These are phyloP conservation scores for Lypha dubia DNA, from an alignment of 2,888 invertebrate genomes.

Conservation along the genomic window DNA sequence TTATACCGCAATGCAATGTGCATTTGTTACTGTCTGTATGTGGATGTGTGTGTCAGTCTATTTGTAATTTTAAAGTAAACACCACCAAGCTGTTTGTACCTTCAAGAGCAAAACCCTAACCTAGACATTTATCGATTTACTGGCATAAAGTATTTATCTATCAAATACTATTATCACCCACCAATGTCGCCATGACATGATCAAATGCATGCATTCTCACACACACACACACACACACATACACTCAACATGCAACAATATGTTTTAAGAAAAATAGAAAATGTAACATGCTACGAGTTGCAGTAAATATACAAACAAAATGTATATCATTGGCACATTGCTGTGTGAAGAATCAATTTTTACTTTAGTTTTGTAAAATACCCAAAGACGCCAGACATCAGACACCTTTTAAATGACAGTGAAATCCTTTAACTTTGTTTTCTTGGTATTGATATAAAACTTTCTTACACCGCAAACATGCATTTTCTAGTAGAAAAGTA, in stretches of 20 bases:
- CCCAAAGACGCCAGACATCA: slow-evolving; percentile 54
- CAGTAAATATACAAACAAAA: slow-evolving; percentile 52
- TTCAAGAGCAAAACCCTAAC: slow-evolving; percentile 56
- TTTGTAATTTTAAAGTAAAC: slow-evolving; percentile 39
- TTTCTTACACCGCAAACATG: slow-evolving; percentile 11
- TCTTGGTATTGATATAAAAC: slow-evolving; percentile 14
- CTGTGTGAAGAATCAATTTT: slow-evolving; percentile 15
- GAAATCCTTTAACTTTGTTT: slow-evolving; percentile 36
- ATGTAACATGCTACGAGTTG: slow-evolving; percentile 11
- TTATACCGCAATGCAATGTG: slow-evolving; percentile 10
- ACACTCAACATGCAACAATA: slow-evolving; percentile 53
- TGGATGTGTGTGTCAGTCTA: neutral
- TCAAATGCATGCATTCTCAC: slow-evolving; percentile 14
- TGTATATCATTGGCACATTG: neutral
- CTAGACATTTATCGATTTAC: slow-evolving; percentile 64
- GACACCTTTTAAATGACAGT: slow-evolving; percentile 31
- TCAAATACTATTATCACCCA: slow-evolving; percentile 60
- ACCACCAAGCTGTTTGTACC: slow-evolving; percentile 56
- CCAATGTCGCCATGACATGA: slow-evolving; percentile 62
- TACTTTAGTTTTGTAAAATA: slow-evolving; percentile 37
- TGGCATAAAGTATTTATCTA: slow-evolving; percentile 65
- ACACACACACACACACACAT: neutral
- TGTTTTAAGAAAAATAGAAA: slow-evolving; percentile 32
- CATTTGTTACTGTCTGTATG: neutral
- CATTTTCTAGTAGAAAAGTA: neutral